Conservation (phyloP, 2,888 invertebrate genomes). For the Caenorhabditis becei region DNA sequence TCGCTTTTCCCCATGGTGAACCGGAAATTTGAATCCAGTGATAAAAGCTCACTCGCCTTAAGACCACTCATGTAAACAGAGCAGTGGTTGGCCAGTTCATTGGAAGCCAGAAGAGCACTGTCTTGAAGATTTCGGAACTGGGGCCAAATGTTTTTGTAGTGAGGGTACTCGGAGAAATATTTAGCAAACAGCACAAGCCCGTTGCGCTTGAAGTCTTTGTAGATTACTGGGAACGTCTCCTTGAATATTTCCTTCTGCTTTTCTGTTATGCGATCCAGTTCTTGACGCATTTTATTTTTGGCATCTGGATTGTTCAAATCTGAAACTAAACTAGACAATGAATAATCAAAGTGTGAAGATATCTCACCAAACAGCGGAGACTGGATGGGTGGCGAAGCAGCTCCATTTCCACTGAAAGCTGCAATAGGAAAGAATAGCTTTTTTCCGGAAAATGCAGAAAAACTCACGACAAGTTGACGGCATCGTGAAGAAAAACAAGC, state of each 20-base stretch:
- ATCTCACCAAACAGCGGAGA: slow-evolving; percentile 51
- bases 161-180: slow-evolving; percentile 74
- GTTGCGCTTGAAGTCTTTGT: slow-evolving; percentile 49
- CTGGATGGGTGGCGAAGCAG: slow-evolving; percentile 31
- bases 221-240: slow-evolving; percentile 60
- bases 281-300: slow-evolving; percentile 50
- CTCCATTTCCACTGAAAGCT: slow-evolving; percentile 23
- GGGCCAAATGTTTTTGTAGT: slow-evolving; percentile 77
- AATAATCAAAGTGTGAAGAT: too few relatives aligned
- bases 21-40: slow-evolving; percentile 42
- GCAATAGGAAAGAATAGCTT: neutral
- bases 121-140: slow-evolving; percentile 75
- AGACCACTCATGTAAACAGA: slow-evolving; percentile 74
- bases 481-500: slow-evolving; percentile 13
- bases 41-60: slow-evolving; percentile 37
- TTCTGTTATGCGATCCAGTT: slow-evolving; percentile 47
- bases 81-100: slow-evolving; percentile 72
- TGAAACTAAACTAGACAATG: too few relatives aligned
- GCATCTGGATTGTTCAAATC: slow-evolving; percentile 58
- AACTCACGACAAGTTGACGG: slow-evolving; percentile 55
- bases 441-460: neutral
- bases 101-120: slow-evolving; percentile 71
- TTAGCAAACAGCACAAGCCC: slow-evolving; percentile 68
- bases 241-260: slow-evolving; percentile 56
- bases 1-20: neutral